Conservation (phyloP, 2,888 invertebrate genomes). For the Anagyrus pseudococci region DNA sequence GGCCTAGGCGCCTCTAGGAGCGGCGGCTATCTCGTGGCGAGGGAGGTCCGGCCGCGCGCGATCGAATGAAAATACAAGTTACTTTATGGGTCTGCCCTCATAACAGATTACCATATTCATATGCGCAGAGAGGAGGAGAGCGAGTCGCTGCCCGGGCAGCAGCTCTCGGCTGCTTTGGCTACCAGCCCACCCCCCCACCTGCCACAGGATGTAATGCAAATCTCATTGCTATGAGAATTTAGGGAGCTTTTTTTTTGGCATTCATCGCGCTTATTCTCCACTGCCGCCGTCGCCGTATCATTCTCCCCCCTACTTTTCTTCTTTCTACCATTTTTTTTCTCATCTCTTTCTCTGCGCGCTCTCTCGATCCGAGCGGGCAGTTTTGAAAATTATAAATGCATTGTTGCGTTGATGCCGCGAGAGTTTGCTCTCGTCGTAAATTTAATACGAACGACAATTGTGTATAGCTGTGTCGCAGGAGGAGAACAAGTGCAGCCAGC, state of each 20-base stretch:
- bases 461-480: too few relatives aligned
- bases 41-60: neutral
- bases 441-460: too few relatives aligned
- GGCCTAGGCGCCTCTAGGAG: neutral
- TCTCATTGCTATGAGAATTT: slow-evolving; percentile 25
- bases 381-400: too few relatives aligned
- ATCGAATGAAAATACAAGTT: slow-evolving; percentile 31
- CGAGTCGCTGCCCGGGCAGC: too few relatives aligned
- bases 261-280: neutral
- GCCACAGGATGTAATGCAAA: slow-evolving; percentile 11
- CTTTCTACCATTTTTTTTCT: neutral
- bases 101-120: slow-evolving; percentile 35
- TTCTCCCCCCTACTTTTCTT: neutral
- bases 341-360: too few relatives aligned
- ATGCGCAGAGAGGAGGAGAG: slow-evolving; percentile 1
- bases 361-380: too few relatives aligned
- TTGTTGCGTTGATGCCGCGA: too few relatives aligned
- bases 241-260: slow-evolving; percentile 32
- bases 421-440: too few relatives aligned
- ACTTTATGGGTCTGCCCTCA: slow-evolving; percentile 16
- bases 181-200: neutral
- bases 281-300: neutral
- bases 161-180: neutral
- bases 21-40: neutral
- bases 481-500: too few relatives aligned